Percentiles rank a stretch among this genome's conserved stretches.
phyloP scores from a whole-genome alignment of 2,113 vertebrate genomes.

The Onychostoma macrolepis region DNA sequence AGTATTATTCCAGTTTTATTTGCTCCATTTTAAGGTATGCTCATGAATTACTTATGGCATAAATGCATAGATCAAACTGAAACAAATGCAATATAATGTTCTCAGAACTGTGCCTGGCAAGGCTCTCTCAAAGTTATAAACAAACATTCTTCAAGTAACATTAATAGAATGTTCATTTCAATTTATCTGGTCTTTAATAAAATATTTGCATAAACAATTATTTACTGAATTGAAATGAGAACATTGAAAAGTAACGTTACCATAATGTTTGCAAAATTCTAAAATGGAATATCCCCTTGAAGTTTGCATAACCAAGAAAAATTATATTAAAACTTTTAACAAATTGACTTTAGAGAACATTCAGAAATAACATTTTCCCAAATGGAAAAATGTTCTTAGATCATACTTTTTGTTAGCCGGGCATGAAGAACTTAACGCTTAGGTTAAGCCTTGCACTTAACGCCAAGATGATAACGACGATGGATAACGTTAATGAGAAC shows the following conservation, averaged over 20 bases:
- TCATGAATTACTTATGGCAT: neutral
- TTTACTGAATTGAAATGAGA: neutral
- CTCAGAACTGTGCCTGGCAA: neutral
- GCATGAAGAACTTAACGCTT: neutral
- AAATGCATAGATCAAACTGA: neutral
- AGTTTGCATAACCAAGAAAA: no score
- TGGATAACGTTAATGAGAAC: slow-evolving; percentile 10
- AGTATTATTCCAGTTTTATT: neutral
- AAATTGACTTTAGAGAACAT: no score
- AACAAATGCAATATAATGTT: neutral
- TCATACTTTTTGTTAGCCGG: no score
- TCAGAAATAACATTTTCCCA: no score
- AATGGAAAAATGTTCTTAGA: no score
- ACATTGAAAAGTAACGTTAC: no score
- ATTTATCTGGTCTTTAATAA: neutral
- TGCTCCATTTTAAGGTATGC: neutral
- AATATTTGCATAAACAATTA: neutral
- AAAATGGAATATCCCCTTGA: no score
- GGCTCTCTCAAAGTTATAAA: neutral
- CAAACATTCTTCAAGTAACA: neutral
- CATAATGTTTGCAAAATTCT: no score
- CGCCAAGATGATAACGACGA: slow-evolving; percentile 23
- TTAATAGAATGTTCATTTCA: neutral
- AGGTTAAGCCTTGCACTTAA: slow-evolving; percentile 10
- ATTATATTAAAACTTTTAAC: no score